A percentile compares a stretch with the other conserved stretches of the same genome.
phyloP scores from a whole-genome alignment of 1,140 invertebrate species.

The Anastatus disparis region DNA sequence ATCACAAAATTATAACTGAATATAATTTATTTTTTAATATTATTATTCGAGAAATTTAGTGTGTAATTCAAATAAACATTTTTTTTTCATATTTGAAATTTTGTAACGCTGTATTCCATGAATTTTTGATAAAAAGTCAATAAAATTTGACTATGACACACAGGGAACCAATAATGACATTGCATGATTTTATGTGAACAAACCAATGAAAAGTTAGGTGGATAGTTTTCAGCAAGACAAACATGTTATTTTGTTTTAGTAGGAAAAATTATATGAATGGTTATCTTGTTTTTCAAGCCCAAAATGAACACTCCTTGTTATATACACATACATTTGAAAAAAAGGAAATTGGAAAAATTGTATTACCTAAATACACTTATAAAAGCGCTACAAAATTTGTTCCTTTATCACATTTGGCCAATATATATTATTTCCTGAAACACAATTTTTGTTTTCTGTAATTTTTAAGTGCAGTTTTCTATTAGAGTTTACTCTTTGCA shows the following conservation, averaged over 20 bases:
- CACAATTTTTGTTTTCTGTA: constrained; percentile 53
- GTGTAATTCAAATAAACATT: background rate
- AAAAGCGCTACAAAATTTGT: constrained; percentile 60
- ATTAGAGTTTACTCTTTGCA: constrained; percentile 14
- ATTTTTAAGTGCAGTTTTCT: no score
- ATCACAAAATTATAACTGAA: background rate
- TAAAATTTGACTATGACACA: constrained; percentile 30
- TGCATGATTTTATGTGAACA: constrained; percentile 23
- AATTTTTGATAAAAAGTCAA: background rate
- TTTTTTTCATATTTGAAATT: background rate
- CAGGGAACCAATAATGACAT: constrained; percentile 39
- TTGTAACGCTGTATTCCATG: background rate
- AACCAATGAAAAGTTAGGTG: constrained; percentile 7
- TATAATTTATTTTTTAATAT: background rate
- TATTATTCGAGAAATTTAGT: background rate
- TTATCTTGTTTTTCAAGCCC: constrained; percentile 42
- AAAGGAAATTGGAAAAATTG: constrained; percentile 51
- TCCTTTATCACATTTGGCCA: constrained; percentile 60
- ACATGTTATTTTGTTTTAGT: constrained; percentile 45
- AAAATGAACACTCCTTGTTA: constrained; percentile 49
- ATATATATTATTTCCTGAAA: constrained; percentile 64
- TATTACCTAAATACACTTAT: constrained; percentile 61
- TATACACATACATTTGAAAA: constrained; percentile 46
- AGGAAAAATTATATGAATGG: constrained; percentile 47
- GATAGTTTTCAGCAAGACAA: constrained; percentile 25